A percentile compares a stretch with the other conserved stretches of the same genome.
Evolutionary conservation across 2,797 vertebrate species (phyloP).

Genomic region (Erethizon dorsatum): DNA sequence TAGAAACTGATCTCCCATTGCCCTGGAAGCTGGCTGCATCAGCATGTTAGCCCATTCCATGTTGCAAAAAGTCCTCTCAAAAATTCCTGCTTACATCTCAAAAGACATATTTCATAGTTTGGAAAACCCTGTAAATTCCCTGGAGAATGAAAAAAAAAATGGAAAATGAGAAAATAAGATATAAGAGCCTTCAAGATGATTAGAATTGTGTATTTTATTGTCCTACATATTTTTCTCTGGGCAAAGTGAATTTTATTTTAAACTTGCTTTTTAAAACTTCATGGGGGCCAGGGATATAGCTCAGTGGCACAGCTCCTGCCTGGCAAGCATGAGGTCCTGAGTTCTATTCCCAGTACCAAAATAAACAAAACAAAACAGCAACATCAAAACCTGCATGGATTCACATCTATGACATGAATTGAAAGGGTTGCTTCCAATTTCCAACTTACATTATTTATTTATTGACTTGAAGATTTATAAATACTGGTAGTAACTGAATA

Average conservation of each 20-base stretch:
- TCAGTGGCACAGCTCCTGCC: too few species aligned
- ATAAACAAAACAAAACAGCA: too few species aligned
- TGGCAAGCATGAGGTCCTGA: too few species aligned
- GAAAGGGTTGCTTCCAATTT: background rate
- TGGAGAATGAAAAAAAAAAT: background rate
- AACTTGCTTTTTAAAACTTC: background rate
- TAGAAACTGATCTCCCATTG: background rate
- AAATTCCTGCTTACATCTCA: background rate
- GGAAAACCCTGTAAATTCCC: background rate
- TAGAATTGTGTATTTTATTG: background rate
- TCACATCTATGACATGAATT: background rate
- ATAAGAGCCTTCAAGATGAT: background rate
- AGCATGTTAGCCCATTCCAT: rapidly evolving
- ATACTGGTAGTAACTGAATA: background rate
- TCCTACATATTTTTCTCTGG: background rate
- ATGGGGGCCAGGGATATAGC: too few species aligned
- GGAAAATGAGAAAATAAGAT: background rate
- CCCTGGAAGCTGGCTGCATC: rapidly evolving
- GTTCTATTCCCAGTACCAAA: too few species aligned
- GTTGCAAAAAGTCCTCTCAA: too few species aligned
- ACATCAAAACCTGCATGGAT: too few species aligned
- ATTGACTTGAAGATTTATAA: background rate
- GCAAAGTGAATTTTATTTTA: background rate
- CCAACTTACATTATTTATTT: too few species aligned
- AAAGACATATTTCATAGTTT: background rate